Conservation (phyloP, 30 jellyfish, hydroid and myxozoan species). For the Phacellophora camtschatica region DNA sequence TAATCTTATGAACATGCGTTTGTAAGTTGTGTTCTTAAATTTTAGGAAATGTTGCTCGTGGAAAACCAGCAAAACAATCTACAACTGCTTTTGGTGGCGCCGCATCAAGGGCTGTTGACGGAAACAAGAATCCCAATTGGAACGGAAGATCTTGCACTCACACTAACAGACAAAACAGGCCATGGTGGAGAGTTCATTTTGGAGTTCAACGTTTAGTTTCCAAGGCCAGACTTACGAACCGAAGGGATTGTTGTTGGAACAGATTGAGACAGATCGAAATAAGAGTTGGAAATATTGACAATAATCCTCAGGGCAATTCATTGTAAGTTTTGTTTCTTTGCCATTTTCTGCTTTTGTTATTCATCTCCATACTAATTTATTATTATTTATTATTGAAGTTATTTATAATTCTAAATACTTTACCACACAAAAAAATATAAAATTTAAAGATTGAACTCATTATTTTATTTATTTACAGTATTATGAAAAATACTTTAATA, state of each 20-base stretch:
- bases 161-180: slow-evolving; percentile 41
- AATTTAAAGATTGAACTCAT: no score
- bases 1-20: neutral
- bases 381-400: no score
- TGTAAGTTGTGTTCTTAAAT: neutral
- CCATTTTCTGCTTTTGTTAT: no score
- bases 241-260: slow-evolving; percentile 56
- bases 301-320: slow-evolving; percentile 28
- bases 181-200: slow-evolving; percentile 73
- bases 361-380: no score
- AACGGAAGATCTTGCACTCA: slow-evolving; percentile 59
- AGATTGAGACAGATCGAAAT: slow-evolving; percentile 50
- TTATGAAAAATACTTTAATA: no score
- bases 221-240: slow-evolving; percentile 17
- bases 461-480: no score
- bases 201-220: neutral
- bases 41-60: slow-evolving; percentile 53
- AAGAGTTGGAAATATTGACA: slow-evolving; percentile 41
- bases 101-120: slow-evolving; percentile 61
- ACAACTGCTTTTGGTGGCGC: slow-evolving; percentile 59
- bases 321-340: neutral
- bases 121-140: slow-evolving; percentile 64
- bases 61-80: slow-evolving; percentile 62
- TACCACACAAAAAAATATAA: no score
- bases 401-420: no score